phyloP scores from a whole-genome alignment of 2,113 vertebrate genomes.

The Glareola pratincola region DNA sequence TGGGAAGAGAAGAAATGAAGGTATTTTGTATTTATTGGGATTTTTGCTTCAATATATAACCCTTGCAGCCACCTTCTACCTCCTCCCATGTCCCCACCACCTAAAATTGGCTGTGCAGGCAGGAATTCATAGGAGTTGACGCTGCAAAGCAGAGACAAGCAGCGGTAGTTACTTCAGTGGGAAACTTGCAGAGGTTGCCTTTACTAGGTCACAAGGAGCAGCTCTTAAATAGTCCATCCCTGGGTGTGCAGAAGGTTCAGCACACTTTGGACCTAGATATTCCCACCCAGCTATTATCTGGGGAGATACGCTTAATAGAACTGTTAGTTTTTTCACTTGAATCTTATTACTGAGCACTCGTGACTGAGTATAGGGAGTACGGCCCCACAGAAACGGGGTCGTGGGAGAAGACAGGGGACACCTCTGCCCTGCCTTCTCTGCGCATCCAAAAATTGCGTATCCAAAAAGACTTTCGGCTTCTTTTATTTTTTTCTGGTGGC shows the following conservation, averaged over 20 bases:
- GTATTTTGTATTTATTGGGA: background rate
- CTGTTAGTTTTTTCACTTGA: background rate
- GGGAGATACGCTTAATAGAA: background rate
- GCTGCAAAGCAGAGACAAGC: background rate
- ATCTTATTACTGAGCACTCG: background rate
- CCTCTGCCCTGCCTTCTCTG: background rate
- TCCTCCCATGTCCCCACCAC: background rate
- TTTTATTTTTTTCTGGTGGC: background rate
- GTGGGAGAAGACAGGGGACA: background rate
- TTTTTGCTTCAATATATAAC: background rate
- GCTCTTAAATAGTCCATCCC: background rate
- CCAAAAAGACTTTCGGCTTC: background rate
- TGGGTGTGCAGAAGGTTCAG: background rate
- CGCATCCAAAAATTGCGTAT: background rate
- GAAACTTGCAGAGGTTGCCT: background rate
- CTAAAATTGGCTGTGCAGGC: background rate
- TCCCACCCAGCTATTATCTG: background rate
- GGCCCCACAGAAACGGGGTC: background rate
- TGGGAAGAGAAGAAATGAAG: background rate
- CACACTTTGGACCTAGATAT: background rate
- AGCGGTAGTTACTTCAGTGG: background rate
- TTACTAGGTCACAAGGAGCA: background rate
- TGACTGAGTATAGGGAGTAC: background rate
- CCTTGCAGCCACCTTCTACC: background rate
- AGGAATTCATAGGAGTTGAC: background rate